Evolutionary conservation across 2,797 vertebrate species (phyloP), one percentile per base, ranked within the genome.

Genomic region (Melanotaenia trifasciata): DNA sequence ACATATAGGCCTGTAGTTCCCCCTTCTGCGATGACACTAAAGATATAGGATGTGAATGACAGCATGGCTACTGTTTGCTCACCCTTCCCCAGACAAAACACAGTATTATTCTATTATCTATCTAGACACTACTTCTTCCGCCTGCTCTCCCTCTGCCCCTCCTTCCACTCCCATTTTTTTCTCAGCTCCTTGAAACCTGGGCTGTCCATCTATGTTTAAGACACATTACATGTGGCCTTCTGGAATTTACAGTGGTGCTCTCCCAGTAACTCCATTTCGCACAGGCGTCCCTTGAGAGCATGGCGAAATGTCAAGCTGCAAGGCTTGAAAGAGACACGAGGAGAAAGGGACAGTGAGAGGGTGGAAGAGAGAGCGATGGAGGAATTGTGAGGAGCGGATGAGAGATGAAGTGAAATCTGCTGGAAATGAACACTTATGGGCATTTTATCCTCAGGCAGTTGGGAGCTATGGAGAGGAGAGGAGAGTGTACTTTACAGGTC

Each of bases 141-240:
- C 64, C 38, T 64, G 30, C 66, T 70, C 79, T 76, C 45, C 63
- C 43, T 74, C 64, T 43, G 22, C 76, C 73, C 14, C 14, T 14
- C 3, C 38, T 16, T 54, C 35, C 22, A 59, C 30, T 40, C 3
- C 35, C 47, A 12, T n/a, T 47, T 0, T 4, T n/a, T 30, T 59
- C 84, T 88, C 75, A 53, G 64, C 73, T 85, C 78, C 70, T 84
- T 51, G 94, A 96, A 96, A 96, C 96, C 96, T 94, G 95, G 94
- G 94, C 96, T 96, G 97, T 97, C 97, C 97, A 96, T 97, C 97
- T 97, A 95, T 95, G 96, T 98, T 98, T 97, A 97, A 97, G 96
- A 96, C 97, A 96, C 97, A 96, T 98, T 97, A 97, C 97, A 96
- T 96, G 93, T 88, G 96, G 96, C 97, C 97, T 97, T 95, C 95